Evolutionary conservation across 1,140 invertebrate species (phyloP).

Genomic region (Ganaspis sp.): DNA sequence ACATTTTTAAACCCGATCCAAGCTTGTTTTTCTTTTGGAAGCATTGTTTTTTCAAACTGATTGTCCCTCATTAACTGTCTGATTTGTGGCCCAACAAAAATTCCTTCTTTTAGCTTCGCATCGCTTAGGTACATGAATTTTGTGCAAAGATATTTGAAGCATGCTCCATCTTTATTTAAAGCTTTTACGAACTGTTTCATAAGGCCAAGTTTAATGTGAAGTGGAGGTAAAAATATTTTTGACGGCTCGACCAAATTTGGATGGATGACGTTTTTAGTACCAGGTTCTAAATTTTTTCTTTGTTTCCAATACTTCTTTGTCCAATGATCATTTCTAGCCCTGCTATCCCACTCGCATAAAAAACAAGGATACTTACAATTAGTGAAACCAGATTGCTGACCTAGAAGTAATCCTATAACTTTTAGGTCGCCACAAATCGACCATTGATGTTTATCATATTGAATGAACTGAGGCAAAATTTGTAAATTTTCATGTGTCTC

Average conservation of each 20-base stretch:
- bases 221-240: not conserved
- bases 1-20: slow-evolving; percentile 34
- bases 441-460: not conserved
- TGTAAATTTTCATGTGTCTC: not conserved
- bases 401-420: not conserved
- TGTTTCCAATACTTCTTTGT: not conserved
- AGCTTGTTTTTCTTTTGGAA: slow-evolving; percentile 34
- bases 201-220: not conserved
- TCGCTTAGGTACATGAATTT: not conserved
- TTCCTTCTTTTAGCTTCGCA: not conserved
- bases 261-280: not conserved
- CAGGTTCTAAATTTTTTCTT: not conserved
- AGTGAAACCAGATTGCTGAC: not conserved
- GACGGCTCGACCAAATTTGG: not conserved
- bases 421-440: not conserved
- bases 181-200: not conserved
- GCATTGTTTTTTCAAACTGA: slow-evolving; percentile 41
- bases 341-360: not conserved
- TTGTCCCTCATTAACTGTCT: slow-evolving; percentile 46
- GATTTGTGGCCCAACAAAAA: slow-evolving; percentile 53
- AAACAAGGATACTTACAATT: not conserved
- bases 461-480: not conserved
- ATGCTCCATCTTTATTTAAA: too few relatives aligned
- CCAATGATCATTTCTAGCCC: not conserved
- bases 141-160: not conserved